These are phyloP conservation scores for Metalampra italica DNA, from an alignment of 2,888 invertebrate species.

Conservation along the genomic window DNA sequence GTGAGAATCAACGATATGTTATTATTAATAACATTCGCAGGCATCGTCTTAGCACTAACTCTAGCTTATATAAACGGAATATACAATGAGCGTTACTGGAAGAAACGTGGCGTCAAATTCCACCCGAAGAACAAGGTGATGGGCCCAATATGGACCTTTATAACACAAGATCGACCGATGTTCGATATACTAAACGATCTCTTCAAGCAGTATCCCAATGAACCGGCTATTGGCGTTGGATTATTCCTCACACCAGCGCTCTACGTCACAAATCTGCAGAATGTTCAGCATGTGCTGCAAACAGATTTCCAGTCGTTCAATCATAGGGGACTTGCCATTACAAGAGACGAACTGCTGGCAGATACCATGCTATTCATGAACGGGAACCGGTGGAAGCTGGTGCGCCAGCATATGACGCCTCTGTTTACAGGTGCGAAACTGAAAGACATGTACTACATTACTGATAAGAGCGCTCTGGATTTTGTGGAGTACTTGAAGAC, in stretches of 20 bases:
- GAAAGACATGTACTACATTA: conserved; percentile 38
- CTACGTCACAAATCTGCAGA: conserved; percentile 24
- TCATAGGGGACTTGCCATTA: conserved; percentile 21
- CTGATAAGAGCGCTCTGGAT: conserved; percentile 32
- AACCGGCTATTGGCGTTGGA: conserved; percentile 43
- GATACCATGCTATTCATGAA: conserved; percentile 25
- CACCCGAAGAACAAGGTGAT: conserved; percentile 29
- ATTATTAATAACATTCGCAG: not conserved
- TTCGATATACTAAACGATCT: conserved; percentile 38
- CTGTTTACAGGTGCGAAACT: conserved; percentile 38
- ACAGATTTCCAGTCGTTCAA: conserved; percentile 27
- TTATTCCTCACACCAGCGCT: conserved; percentile 20
- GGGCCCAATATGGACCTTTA: conserved; percentile 38
- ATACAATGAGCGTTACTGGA: conserved; percentile 48
- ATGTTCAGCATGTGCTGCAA: conserved; percentile 27
- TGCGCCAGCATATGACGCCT: conserved; percentile 37
- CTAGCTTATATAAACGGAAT: conserved; percentile 28
- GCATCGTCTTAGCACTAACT: conserved; percentile 15
- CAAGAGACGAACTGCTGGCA: conserved; percentile 19
- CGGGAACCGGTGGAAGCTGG: conserved; percentile 26
- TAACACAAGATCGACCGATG: conserved; percentile 26
- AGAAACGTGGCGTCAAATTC: conserved; percentile 41
- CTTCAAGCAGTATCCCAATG: conserved; percentile 37
- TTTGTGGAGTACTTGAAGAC: conserved; percentile 24
- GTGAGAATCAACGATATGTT: not conserved